Base-by-base conservation (phyloP, 2,797 vertebrate genomes). In the Rhinella marina region DNA sequence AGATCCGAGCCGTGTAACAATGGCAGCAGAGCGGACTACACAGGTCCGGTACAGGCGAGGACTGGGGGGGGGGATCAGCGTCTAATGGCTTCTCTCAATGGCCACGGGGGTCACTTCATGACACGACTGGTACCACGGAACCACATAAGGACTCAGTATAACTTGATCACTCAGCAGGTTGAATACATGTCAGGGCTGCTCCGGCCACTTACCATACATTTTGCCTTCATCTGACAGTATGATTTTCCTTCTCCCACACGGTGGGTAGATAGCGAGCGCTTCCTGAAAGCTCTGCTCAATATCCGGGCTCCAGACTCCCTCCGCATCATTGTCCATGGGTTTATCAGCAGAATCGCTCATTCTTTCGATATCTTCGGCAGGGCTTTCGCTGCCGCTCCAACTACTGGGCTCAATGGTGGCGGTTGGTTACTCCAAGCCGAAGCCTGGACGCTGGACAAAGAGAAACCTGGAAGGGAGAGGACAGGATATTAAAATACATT, bases 251-350 rank as follows among this genome's bases (percentile, higher is more conserved):
- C 98, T 97, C 87, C 98, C 98, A 92, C 98, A 99, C 0, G 98
- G 98, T 79, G 98, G 98, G 93, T 99, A 99, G 93, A 99, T 99
- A 91, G 98, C 98, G 93, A 99, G 95, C 81, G 98, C 98, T 94
- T 99, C 98, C 94, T 99, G 98, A 93, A 99, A 99, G 96, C 98
- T 99, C 96, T 99, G 98, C 90, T 99, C 98, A 87, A 99, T 99
- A 94, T 99, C 98, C 86, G 98, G 98, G 90, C 98, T 99, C 98
- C 98, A 99, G 92, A 99, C 98, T 27, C 98, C 98, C 94, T 99
- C 98, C 0, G 98, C 98, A 79, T 99, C 98, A 17, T 97, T 99
- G 96, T 99, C 98, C 88, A 98, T 95, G 7, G 98, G 97, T 94
- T 99, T 99, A 94, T 99, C 98, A 87, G 97, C 97, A 70, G 98